Conservation (phyloP, 1,140 invertebrate species). For the Tigriopus japonicus region DNA sequence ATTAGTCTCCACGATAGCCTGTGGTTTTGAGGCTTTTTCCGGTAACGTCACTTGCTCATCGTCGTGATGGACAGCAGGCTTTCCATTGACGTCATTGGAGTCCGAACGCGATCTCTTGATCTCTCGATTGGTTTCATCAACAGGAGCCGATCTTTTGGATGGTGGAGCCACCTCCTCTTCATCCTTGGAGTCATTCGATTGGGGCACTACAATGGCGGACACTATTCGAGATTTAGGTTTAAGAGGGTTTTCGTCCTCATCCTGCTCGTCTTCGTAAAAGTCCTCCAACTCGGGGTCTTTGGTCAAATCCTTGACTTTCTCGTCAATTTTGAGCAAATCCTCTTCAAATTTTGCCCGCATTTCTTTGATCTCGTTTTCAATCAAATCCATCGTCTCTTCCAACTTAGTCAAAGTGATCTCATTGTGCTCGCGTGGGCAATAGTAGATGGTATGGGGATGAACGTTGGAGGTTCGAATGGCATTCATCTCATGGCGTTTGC, state of each 20-base stretch:
- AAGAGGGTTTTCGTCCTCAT: not conserved
- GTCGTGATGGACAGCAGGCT: not conserved
- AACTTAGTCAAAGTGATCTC: not conserved
- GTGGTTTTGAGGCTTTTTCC: not conserved
- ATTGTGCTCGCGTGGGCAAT: not conserved
- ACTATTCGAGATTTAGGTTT: constrained; percentile 7
- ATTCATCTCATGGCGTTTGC: not conserved
- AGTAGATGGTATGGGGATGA: not conserved
- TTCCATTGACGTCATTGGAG: not conserved
- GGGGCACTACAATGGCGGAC: too few relatives aligned
- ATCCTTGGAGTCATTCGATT: not conserved
- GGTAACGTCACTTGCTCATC: not conserved
- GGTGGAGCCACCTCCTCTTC: not conserved
- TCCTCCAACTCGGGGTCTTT: not conserved
- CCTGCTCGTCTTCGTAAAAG: not conserved
- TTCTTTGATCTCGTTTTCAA: constrained; percentile 7
- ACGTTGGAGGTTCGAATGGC: not conserved
- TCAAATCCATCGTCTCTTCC: not conserved
- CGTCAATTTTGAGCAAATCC: constrained; percentile 4
- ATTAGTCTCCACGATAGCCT: too few relatives aligned
- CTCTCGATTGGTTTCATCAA: not conserved
- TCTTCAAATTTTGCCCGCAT: not conserved
- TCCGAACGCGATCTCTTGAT: not conserved
- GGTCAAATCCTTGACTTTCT: not conserved
- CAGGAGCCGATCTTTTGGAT: not conserved